phyloP scores from a whole-genome alignment of 1,140 invertebrate species.

The Eumaeus atala region DNA sequence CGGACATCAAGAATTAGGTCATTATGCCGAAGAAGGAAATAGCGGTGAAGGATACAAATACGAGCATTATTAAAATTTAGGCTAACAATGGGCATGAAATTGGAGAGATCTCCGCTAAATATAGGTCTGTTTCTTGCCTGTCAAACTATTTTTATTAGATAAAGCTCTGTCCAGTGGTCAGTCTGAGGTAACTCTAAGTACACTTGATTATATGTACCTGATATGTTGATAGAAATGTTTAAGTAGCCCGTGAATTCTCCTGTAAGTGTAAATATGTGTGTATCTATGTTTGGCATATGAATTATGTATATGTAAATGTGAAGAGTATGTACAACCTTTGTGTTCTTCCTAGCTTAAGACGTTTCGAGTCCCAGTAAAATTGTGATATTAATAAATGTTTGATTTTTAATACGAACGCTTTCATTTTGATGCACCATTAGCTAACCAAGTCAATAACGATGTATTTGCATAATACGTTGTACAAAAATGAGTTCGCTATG shows the following conservation, averaged over 20 bases:
- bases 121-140: conserved; percentile 51
- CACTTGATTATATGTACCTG: conserved; percentile 54
- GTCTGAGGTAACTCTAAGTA: conserved; percentile 30
- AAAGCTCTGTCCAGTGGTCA: conserved; percentile 30
- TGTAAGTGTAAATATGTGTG: conserved; percentile 26
- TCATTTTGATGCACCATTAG: neutral
- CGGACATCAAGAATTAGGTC: conserved; percentile 40
- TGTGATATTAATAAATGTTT: conserved; percentile 72
- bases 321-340: conserved; percentile 25
- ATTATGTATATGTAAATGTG: conserved; percentile 33
- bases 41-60: conserved; percentile 56
- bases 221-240: conserved; percentile 42
- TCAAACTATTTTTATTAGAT: conserved; percentile 37
- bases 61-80: conserved; percentile 55
- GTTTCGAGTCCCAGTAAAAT: conserved; percentile 56
- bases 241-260: conserved; percentile 41
- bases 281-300: conserved; percentile 29
- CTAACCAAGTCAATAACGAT: neutral
- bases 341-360: conserved; percentile 24
- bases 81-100: conserved; percentile 34
- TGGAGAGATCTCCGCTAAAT: conserved; percentile 27
- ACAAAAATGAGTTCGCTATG: conserved; percentile 4
- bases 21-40: conserved; percentile 44
- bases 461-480: conserved; percentile 8
- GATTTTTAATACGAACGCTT: neutral